Conservation (phyloP, 2,888 invertebrate genomes). For the Branchellion lobata region DNA sequence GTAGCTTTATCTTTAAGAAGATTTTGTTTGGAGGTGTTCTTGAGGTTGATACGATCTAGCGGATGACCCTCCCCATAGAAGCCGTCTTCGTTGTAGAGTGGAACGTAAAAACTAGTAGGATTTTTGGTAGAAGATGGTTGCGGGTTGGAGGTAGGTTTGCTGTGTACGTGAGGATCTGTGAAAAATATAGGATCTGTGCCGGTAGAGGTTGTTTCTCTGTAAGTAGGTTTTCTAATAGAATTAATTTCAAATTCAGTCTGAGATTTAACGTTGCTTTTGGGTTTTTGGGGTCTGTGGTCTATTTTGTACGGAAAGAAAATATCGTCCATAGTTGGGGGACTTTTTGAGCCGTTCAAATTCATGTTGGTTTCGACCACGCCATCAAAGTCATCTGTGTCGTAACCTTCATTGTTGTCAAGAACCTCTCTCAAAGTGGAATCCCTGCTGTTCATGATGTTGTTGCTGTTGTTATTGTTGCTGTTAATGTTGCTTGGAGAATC, state of each 20-base stretch:
- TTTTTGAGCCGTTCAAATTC: too few relatives aligned
- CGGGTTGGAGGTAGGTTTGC: not conserved
- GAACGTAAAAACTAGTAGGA: conserved; percentile 9
- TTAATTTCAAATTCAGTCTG: too few relatives aligned
- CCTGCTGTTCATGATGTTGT: not conserved
- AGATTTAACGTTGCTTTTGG: not conserved
- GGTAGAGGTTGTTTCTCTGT: not conserved
- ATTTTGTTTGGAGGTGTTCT: not conserved
- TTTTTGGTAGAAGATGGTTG: not conserved
- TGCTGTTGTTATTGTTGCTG: conserved; percentile 1
- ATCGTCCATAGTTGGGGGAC: too few relatives aligned
- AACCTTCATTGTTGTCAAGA: not conserved
- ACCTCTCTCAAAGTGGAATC: not conserved
- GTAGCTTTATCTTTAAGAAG: not conserved
- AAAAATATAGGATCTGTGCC: conserved; percentile 12
- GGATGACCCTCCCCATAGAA: not conserved
- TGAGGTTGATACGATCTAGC: not conserved
- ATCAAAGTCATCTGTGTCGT: conserved; percentile 8
- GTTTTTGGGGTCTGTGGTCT: not conserved
- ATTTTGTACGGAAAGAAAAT: not conserved
- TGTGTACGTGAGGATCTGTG: not conserved
- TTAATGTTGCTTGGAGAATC: not conserved
- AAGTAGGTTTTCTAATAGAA: too few relatives aligned
- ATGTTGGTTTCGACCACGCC: not conserved
- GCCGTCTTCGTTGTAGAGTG: not conserved